Percentiles rank a stretch among this genome's conserved stretches.
Conservation (phyloP, 1,140 invertebrate species). For the Chrysomallon squamiferum region DNA sequence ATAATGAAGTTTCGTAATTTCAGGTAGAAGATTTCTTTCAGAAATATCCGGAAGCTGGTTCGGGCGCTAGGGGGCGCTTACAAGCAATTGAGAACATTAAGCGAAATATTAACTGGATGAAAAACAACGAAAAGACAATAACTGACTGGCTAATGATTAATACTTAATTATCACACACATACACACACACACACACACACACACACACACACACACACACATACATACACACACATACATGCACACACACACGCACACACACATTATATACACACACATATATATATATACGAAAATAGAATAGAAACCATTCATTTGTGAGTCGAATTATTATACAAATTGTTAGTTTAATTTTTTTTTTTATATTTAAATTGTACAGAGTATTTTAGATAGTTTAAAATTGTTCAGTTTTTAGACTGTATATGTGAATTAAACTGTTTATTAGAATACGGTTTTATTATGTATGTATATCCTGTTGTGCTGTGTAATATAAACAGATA, state of each 20-base stretch:
- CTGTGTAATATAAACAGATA: too few relatives aligned
- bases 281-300: neutral
- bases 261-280: too few relatives aligned
- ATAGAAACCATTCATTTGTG: too few relatives aligned
- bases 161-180: neutral
- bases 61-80: conserved; percentile 75
- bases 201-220: neutral
- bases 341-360: too few relatives aligned
- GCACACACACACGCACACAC: neutral
- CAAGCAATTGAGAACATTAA: conserved; percentile 79
- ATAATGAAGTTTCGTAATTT: too few relatives aligned
- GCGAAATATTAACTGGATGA: conserved; percentile 82
- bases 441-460: too few relatives aligned
- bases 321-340: too few relatives aligned
- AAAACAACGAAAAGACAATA: conserved; percentile 37
- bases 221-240: neutral
- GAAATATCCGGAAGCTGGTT: conserved; percentile 84
- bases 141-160: conserved; percentile 34
- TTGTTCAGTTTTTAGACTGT: too few relatives aligned
- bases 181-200: neutral
- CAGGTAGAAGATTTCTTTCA: conserved; percentile 81
- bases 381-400: too few relatives aligned
- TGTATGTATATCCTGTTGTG: too few relatives aligned
- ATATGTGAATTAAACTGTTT: too few relatives aligned
- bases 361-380: too few relatives aligned